phyloP scores from a whole-genome alignment of 2,797 vertebrate species.

The Ptychobarbus kaznakovi region DNA sequence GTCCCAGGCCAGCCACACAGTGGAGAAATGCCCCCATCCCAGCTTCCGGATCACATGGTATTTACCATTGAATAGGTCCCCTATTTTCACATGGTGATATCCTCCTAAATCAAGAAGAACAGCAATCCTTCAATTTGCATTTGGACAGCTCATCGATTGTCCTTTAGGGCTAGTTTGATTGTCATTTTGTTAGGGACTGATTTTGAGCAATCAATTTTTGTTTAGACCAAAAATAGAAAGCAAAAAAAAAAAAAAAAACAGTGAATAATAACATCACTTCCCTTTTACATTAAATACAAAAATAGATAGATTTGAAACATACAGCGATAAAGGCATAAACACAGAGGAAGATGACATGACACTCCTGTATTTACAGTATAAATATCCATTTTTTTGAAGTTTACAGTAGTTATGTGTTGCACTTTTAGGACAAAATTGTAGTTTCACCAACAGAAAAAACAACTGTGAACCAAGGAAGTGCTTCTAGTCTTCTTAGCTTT shows the following conservation, averaged over 20 bases:
- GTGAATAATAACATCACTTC: neutral
- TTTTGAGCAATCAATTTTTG: neutral
- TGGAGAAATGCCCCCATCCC: conserved; percentile 99
- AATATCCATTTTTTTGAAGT: neutral
- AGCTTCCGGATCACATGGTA: conserved; percentile 98
- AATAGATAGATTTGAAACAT: neutral
- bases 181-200: neutral
- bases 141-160: neutral
- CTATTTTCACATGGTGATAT: conserved; percentile 98
- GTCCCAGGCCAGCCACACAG: conserved; percentile 98
- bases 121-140: conserved; percentile 16
- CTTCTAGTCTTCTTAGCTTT: neutral
- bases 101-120: conserved; percentile 80
- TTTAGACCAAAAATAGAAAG: neutral
- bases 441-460: neutral
- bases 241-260: neutral
- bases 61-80: conserved; percentile 95
- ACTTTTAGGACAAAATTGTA: neutral
- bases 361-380: neutral
- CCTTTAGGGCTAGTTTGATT: neutral
- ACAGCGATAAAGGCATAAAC: neutral
- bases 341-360: neutral
- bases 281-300: neutral
- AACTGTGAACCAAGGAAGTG: neutral
- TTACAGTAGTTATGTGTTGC: neutral